A percentile compares a stretch with the other conserved stretches of the same genome.
Conservation (phyloP, 2,888 invertebrate species). For the Ametastegia equiseti region DNA sequence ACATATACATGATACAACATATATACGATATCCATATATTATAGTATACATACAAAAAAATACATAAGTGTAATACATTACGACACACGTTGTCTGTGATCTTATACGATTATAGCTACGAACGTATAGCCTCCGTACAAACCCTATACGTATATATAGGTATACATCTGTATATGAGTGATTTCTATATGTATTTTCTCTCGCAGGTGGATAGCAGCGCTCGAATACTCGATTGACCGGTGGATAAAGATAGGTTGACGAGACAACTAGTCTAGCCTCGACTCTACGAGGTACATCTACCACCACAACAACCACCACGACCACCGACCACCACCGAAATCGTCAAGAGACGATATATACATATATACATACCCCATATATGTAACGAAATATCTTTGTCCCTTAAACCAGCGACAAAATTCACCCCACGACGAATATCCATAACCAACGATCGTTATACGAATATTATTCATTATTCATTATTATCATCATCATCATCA, state of each 20-base stretch:
- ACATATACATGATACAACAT: no score
- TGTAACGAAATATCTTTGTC: conserved; percentile 43
- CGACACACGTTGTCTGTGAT: background rate
- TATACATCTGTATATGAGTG: background rate
- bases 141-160: background rate
- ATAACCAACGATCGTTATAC: conserved; percentile 34
- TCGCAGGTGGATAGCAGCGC: conserved; percentile 93
- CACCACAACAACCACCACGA: no score
- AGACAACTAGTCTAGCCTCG: conserved; percentile 53
- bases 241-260: conserved; percentile 90
- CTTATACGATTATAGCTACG: no score
- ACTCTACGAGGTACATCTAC: conserved; percentile 32
- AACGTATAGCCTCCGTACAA: no score
- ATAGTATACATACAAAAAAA: background rate
- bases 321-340: no score
- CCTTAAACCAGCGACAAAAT: conserved; percentile 23
- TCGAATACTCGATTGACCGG: conserved; percentile 96
- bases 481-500: conserved; percentile 3
- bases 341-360: no score
- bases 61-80: background rate
- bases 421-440: conserved; percentile 17
- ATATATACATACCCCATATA: no score
- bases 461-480: conserved; percentile 11
- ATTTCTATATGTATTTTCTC: conserved; percentile 57
- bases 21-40: no score